Conservation (phyloP, 2,113 vertebrate genomes). For the Myiopsitta monachus region DNA sequence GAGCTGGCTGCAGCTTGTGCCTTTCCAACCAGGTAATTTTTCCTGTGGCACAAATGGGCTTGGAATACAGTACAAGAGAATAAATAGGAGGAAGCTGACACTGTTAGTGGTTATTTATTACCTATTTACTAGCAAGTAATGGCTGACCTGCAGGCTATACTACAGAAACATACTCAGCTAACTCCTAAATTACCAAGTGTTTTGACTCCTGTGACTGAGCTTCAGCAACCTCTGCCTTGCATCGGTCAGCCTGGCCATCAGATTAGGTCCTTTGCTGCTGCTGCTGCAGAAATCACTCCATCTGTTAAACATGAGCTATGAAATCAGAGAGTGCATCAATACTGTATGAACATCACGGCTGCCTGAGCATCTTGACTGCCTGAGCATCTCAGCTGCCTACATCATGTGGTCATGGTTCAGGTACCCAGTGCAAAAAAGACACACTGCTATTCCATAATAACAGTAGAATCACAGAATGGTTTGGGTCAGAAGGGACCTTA, state of each 20-base stretch:
- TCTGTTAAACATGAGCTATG: neutral
- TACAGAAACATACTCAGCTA: neutral
- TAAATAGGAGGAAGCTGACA: neutral
- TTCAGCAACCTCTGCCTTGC: neutral
- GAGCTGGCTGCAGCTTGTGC: neutral
- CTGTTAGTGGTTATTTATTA: slow-evolving; percentile 18
- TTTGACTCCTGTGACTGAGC: neutral
- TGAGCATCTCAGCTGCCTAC: neutral
- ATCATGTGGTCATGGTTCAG: neutral
- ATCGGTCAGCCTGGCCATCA: neutral
- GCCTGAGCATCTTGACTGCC: neutral
- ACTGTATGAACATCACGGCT: neutral
- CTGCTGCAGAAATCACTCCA: neutral
- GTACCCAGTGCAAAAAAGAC: neutral
- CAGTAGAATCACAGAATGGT: neutral
- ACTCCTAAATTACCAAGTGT: neutral
- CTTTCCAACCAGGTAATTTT: slow-evolving; percentile 2
- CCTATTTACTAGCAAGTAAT: neutral
- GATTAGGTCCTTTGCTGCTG: neutral
- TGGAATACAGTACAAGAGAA: neutral
- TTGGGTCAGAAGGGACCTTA: neutral
- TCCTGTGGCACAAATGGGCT: neutral
- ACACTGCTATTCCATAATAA: neutral
- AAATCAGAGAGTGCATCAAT: neutral
- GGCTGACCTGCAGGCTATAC: neutral